Evolutionary conservation across 2,797 vertebrate species (phyloP), one percentile per base, ranked within the genome.

Genomic region (Poeciliopsis gracilis): DNA sequence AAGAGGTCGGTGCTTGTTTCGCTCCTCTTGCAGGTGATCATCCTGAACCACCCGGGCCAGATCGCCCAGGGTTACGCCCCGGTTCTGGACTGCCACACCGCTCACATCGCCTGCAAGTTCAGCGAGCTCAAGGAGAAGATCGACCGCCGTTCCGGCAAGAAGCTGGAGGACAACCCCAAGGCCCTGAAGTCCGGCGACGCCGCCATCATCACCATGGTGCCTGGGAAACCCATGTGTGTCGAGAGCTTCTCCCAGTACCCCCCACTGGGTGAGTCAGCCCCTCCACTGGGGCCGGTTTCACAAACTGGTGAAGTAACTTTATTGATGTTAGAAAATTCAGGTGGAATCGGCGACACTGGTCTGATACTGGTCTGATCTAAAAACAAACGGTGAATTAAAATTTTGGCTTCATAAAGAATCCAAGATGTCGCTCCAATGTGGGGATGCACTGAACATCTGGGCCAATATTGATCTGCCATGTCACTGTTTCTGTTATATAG

Each of bases 71-170:
- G 96, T 41, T 96, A 96, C 18, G 93, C 95, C 57, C 96, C 96
- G 1, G 95, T 96, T 72, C 91, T 96, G 72, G 95, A 96, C 69
- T 96, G 95, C 86, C 96, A 96, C 84, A 96, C 95, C 0, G 95
- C 95, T 88, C 95, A 96, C 91, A 96, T 96, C 25, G 95, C 96
- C 89, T 96, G 95, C 91, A 96, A 96, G 88, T 96, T 96, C 90
- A 87, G 89, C 3, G 96, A 97, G 85, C 94, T 97, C 41, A 96
- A 94, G 77, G 96, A 97, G 91, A 97, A 97, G 90, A 97, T 96
- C 1, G 96, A 97, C 87, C 96, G 96, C 66, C 95, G 96, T 84
- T 96, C 96, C 2, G 96, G 96, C 79, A 96, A 96, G 90, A 95
- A 95, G 86, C 90, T 96, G 38, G 95, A 97, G 87, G 94, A 96